Evolutionary conservation across 2,888 invertebrate genomes (phyloP).

Genomic region (Phortica magna): DNA sequence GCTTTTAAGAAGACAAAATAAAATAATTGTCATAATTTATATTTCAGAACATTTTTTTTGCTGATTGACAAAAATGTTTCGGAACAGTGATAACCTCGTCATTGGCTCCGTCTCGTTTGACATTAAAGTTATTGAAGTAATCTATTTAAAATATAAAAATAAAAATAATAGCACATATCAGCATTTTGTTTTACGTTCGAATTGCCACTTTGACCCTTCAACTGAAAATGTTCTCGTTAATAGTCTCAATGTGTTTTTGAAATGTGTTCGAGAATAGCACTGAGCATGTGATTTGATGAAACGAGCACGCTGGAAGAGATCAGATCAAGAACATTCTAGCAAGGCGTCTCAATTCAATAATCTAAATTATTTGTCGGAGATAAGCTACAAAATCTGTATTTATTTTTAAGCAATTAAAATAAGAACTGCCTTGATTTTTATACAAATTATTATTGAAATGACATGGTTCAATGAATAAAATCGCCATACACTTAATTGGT

Average conservation of each 20-base stretch:
- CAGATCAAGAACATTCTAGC: not conserved
- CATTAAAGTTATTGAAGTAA: not conserved
- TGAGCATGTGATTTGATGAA: not conserved
- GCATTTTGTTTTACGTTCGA: too few relatives aligned
- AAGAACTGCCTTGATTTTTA: too few relatives aligned
- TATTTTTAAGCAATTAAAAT: too few relatives aligned
- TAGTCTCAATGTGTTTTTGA: not conserved
- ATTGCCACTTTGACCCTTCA: not conserved
- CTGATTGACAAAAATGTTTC: slow-evolving; percentile 23
- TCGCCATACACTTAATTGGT: too few relatives aligned
- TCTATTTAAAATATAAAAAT: not conserved
- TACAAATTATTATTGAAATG: too few relatives aligned
- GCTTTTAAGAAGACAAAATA: not conserved
- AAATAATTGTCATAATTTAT: slow-evolving; percentile 1
- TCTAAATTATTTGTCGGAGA: too few relatives aligned
- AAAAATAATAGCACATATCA: not conserved
- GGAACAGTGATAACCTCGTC: slow-evolving; percentile 25
- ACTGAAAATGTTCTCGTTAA: not conserved
- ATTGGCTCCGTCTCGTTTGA: too few relatives aligned
- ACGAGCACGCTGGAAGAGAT: not conserved
- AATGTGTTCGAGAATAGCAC: not conserved
- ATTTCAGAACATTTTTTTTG: not conserved
- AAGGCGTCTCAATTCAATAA: too few relatives aligned
- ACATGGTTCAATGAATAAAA: too few relatives aligned
- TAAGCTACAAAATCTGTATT: too few relatives aligned